Base-by-base conservation (phyloP, 37 sponge, comb jelly and placozoan genomes). In the Ianthella basta region DNA sequence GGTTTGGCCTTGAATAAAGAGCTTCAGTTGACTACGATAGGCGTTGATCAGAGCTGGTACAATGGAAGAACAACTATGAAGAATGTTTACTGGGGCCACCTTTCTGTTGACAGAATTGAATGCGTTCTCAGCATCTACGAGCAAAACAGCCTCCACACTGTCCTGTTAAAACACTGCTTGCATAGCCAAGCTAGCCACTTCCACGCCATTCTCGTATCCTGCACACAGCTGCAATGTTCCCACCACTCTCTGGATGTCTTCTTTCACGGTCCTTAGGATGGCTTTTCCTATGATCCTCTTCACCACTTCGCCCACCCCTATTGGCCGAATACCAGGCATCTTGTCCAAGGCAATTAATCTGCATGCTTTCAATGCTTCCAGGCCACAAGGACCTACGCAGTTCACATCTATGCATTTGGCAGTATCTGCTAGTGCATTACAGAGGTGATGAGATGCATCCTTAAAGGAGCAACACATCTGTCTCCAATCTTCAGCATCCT, bases 391-490 rank as follows among this genome's bases (percentile, higher is more conserved):
- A 66, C 23, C 68, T 24, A 66, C 29, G 23, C 23, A 66, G 23
- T 13, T 24, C 23, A 27, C 23, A n/a, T 19, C 68, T 13, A 66
- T 66, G 27, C 27, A n/a, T 23, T n/a, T 66, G 68, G 68, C 68
- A 24, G 68, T 66, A 23, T 66, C 68, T 24, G 68, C 68, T 24
- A 66, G 68, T 16, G 27, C 29, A n/a, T 66, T 66, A 27, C 68
- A 66, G 27, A 66, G 68, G 68, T 66, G 25, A n/a, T 25, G 13
- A 14, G 68, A 66, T 24, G 68, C 68, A 25, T 66, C 68, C 27
- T 66, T 66, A 23, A 66, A 66, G 68, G 68, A 66, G 68, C 68
- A 66, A 23, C 68, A 66, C 68, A 66, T 66, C 68, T 66, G 68
- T 66, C 68, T 66, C 68, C 68, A 66, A 23, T 66, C 68, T 14